Base-by-base conservation (phyloP, 2,888 invertebrate genomes). In the Folsomia manolachei region DNA sequence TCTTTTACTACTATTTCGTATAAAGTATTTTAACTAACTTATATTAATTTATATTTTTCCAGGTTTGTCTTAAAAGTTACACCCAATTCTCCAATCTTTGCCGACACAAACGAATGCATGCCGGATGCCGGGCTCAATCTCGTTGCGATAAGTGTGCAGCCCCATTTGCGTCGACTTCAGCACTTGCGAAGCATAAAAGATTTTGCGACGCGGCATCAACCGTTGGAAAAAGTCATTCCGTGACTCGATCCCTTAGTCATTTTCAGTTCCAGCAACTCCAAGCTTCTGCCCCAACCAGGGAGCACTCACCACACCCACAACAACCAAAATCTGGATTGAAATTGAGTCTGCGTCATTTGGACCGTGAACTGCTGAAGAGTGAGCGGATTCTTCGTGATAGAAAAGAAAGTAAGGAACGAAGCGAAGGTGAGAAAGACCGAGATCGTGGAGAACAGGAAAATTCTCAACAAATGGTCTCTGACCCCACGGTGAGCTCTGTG, bases 71-170 rank as follows among this genome's bases (percentile, higher is more conserved):
- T 83, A 99, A 99, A 88, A 91, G 96, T 11, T 99, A 99, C 87
- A 99, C 99, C 1, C 99, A 99, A 86, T 99, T 99, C 85, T 98
- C 97, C 53, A 99, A 99, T 85, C 88, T 99, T 82, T 99, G 99
- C 84, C 92, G 99, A n/a, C 99, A 99, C 87, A 97, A 95, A 83
- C 94, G 98, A 72, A 97, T 98, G 95, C 99, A 99, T 87, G 91
- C 92, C 70, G 93, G 94, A 83, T 98, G 97, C 84, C 91, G 95
- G 82, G 92, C 92, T 85, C 91, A 93, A 83, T 93, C 94, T 83
- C 95, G 95, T 86, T 98, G 97, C 86, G 90, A 88, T 82, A 95
- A 96, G 88, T 98, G 97, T 83, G 91, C 92, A 26, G 94, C 96
- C 83, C 91, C 92, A 39, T 98, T 97, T 85, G 91, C 39, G 39